Conservation (phyloP, 2,797 vertebrate species). For the Intellagama lesueurii region DNA sequence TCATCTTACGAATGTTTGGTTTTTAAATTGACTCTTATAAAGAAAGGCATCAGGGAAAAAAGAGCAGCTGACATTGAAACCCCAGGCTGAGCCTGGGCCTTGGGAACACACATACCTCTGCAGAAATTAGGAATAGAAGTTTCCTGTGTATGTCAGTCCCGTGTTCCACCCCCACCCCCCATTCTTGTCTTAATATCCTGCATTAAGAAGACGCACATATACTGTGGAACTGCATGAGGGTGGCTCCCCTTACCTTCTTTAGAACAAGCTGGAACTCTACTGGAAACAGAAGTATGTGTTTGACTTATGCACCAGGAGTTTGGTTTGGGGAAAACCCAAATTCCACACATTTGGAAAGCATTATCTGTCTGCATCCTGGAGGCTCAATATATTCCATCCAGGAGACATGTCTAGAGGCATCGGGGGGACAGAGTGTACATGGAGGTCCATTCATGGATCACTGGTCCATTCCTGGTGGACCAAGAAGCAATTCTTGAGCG, state of each 20-base stretch:
- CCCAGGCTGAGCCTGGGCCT: slow-evolving; percentile 54
- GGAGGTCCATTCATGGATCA: too few species aligned
- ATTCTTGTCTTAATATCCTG: background rate
- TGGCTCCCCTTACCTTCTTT: background rate
- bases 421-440: too few species aligned
- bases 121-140: slow-evolving; percentile 48
- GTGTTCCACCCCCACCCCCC: background rate
- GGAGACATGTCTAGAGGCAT: too few species aligned
- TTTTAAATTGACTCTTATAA: slow-evolving; percentile 64
- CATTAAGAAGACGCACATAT: background rate
- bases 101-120: slow-evolving; percentile 50
- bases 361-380: background rate
- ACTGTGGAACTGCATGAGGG: background rate
- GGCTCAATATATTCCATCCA: background rate
- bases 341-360: background rate
- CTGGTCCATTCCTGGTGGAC: too few species aligned
- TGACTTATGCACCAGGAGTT: too few species aligned
- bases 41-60: slow-evolving; percentile 35
- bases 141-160: slow-evolving; percentile 32
- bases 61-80: slow-evolving; percentile 55
- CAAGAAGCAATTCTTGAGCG: too few species aligned
- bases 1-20: slow-evolving; percentile 72
- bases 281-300: background rate
- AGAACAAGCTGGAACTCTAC: background rate
- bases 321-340: too few species aligned